Evolutionary conservation across 2,888 invertebrate species (phyloP).

Genomic region (Dichetophora obliterata): DNA sequence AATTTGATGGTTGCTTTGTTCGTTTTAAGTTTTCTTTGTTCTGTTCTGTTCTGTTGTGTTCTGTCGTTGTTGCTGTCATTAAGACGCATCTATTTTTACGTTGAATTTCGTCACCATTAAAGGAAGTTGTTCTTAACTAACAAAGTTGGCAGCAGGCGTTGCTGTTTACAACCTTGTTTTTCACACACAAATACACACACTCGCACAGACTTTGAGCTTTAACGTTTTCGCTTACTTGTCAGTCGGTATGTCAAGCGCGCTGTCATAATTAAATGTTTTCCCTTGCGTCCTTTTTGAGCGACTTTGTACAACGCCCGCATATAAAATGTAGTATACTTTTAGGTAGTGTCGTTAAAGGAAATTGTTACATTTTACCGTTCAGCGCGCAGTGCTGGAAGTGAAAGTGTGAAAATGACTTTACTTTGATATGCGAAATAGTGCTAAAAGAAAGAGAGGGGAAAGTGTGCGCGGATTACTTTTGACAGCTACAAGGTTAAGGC

Average conservation of each 20-base stretch:
- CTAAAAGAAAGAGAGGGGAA: too few species aligned
- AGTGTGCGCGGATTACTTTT: too few species aligned
- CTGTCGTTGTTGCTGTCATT: too few species aligned
- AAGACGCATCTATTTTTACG: background rate
- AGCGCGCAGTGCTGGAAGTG: background rate
- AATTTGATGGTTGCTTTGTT: too few species aligned
- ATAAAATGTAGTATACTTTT: background rate
- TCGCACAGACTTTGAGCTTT: too few species aligned
- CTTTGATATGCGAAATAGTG: too few species aligned
- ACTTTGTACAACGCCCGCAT: background rate
- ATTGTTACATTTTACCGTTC: slow-evolving; percentile 8
- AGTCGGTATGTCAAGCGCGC: background rate
- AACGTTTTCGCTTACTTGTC: background rate
- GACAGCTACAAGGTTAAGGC: too few species aligned
- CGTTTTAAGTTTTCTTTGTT: too few species aligned
- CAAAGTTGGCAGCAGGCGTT: background rate
- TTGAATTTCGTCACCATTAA: slow-evolving; percentile 24
- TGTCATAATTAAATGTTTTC: background rate
- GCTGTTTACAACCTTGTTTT: too few species aligned
- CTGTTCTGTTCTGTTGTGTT: too few species aligned
- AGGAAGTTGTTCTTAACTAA: slow-evolving; percentile 25
- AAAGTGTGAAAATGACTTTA: too few species aligned
- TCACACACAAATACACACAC: background rate
- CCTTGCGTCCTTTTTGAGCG: background rate
- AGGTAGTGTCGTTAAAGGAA: background rate